Base-by-base conservation (phyloP, 2,113 vertebrate species). In the Ptilorrhoa leucosticta region DNA sequence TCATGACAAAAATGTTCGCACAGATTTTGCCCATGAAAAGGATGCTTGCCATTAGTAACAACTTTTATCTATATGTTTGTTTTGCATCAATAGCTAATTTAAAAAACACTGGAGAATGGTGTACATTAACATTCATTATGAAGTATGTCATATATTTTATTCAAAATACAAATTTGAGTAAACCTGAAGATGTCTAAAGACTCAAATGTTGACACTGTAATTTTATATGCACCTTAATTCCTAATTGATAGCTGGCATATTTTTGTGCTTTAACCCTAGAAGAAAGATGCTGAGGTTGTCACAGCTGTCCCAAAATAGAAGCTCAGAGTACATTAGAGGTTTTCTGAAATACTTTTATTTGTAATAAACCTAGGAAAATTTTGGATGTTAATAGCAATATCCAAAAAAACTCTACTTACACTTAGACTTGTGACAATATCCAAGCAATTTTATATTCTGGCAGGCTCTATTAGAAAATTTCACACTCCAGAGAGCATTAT, bases 321-420 rank as follows among this genome's bases (percentile, higher is more conserved):
- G 10, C 2, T 89, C 30, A 58, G n/a, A 42, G 19, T 33, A 50
- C 3, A 39, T 33, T 42, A 65, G 15, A 48, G 15, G 9, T 63
- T 91, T 82, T 47, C 51, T 85, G n/a, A 93, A 66, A 35, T 44
- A 60, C 7, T 82, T 87, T 37, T 33, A 31, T 73, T 77, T 76
- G 9, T 44, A 44, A 56, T 26, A 72, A 66, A 71, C 1, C 1
- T 39, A 35, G 56, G 21, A 45, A 58, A 39, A 47, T 27, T 44
- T 76, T 56, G 33, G 33, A 72, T 33, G 39, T 65, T 17, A 80
- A 27, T 9, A 26, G 2, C 13, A 80, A 10, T 45, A 64, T 18
- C 3, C 0, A 47, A 73, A 72, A 72, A 37, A 4, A 0, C 3
- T 28, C 3, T 56, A 47, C 15, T 64, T 56, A 12, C 13, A 22